phyloP scores from a whole-genome alignment of 2,888 invertebrate species.

The Criorhina ranunculi region DNA sequence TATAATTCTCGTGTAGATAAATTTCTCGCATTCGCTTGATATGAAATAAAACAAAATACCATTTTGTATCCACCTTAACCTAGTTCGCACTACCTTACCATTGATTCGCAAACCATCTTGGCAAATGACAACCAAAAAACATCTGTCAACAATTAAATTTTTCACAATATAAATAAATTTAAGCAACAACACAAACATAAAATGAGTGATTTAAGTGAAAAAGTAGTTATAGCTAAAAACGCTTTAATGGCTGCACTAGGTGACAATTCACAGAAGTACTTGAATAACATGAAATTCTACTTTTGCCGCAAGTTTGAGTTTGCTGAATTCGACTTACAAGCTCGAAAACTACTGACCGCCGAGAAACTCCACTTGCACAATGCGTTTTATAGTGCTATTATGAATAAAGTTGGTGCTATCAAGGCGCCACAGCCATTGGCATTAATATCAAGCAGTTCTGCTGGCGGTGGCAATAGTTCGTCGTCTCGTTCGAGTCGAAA shows the following conservation, averaged over 20 bases:
- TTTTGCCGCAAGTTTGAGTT: conserved; percentile 91
- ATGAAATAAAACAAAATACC: too few species aligned
- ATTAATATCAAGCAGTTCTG: conserved; percentile 66
- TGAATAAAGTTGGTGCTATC: conserved; percentile 88
- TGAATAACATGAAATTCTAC: conserved; percentile 90
- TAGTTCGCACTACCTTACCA: neutral
- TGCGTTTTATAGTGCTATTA: conserved; percentile 91
- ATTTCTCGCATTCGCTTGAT: too few species aligned
- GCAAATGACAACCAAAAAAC: neutral
- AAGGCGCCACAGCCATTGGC: conserved; percentile 78
- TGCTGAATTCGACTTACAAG: conserved; percentile 93
- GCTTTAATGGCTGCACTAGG: conserved; percentile 85
- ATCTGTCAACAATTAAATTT: neutral
- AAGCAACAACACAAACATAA: neutral
- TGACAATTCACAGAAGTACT: conserved; percentile 89
- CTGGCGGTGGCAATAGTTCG: conserved; percentile 80
- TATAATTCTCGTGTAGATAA: too few species aligned
- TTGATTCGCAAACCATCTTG: neutral
- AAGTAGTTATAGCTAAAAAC: conserved; percentile 81
- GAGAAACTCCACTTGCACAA: conserved; percentile 94
- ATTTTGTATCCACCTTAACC: too few species aligned
- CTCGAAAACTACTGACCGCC: conserved; percentile 89
- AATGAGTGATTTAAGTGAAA: conserved; percentile 81
- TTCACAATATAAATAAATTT: neutral
- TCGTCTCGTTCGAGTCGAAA: conserved; percentile 80